These are phyloP conservation scores for Chelonoidis abingdonii DNA, from an alignment of 2,113 vertebrate genomes.

Conservation along the genomic window DNA sequence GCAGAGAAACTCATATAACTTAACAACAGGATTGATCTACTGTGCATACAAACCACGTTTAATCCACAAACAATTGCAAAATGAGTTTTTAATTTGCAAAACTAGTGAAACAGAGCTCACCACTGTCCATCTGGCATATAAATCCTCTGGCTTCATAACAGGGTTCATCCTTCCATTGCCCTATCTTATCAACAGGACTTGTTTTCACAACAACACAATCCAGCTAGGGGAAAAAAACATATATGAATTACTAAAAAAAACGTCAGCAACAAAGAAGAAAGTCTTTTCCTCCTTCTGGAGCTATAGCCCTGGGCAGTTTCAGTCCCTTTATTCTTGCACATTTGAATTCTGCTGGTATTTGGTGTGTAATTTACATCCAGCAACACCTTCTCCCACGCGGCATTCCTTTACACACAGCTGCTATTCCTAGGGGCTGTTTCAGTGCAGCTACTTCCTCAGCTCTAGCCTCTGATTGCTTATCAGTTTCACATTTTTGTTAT, in stretches of 20 bases:
- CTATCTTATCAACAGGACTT: slow-evolving; percentile 23
- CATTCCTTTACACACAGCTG: not conserved
- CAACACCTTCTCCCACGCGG: not conserved
- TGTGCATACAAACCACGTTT: not conserved
- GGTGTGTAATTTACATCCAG: not conserved
- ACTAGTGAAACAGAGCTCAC: slow-evolving; percentile 20
- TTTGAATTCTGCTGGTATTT: not conserved
- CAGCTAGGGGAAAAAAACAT: slow-evolving; percentile 24
- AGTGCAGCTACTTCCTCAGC: not conserved
- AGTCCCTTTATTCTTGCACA: not conserved
- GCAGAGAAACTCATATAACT: not conserved
- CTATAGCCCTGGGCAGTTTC: not conserved
- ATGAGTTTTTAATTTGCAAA: not conserved
- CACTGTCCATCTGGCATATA: slow-evolving; percentile 63
- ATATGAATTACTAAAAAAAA: not conserved
- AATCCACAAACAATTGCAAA: not conserved
- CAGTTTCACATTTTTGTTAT: not conserved
- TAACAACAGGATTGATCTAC: not conserved
- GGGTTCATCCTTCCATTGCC: slow-evolving; percentile 28
- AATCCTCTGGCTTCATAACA: not conserved
- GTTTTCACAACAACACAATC: slow-evolving; percentile 59
- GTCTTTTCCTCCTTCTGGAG: not conserved
- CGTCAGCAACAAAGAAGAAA: not conserved
- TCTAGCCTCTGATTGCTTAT: not conserved
- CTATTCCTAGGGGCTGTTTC: not conserved